Conservation (phyloP, 2,888 invertebrate species). For the Lamellibrachia columna region DNA sequence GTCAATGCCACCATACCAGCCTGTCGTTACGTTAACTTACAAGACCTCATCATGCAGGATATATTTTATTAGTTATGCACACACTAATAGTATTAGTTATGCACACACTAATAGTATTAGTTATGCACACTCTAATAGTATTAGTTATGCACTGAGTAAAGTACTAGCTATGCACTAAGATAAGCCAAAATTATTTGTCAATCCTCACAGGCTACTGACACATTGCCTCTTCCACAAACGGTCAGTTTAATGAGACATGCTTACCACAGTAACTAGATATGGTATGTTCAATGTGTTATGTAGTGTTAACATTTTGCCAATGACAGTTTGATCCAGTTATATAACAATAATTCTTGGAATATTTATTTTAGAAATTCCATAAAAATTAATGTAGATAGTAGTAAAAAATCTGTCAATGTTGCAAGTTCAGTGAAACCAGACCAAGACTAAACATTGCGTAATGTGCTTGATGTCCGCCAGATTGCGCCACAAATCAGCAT, state of each 20-base stretch:
- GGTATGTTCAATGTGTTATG: background rate
- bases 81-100: no score
- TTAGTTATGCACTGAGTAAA: background rate
- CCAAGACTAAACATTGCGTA: background rate
- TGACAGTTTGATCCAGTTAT: background rate
- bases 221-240: background rate
- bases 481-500: constrained; percentile 61
- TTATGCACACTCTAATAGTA: no score
- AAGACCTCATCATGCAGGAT: background rate
- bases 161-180: background rate
- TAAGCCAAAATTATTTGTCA: background rate
- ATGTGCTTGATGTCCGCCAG: constrained; percentile 44
- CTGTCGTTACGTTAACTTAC: background rate
- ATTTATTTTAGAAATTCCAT: background rate
- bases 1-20: no score
- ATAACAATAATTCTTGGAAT: background rate
- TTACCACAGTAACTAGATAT: background rate
- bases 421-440: background rate
- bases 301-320: background rate
- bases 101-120: no score
- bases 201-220: background rate
- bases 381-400: background rate
- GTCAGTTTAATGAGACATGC: background rate
- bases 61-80: background rate
- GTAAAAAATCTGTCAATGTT: background rate